A percentile compares a stretch with the other conserved stretches of the same genome.
phyloP scores from a whole-genome alignment of 2,113 vertebrate species.

The Protobothrops mucrosquamatus region DNA sequence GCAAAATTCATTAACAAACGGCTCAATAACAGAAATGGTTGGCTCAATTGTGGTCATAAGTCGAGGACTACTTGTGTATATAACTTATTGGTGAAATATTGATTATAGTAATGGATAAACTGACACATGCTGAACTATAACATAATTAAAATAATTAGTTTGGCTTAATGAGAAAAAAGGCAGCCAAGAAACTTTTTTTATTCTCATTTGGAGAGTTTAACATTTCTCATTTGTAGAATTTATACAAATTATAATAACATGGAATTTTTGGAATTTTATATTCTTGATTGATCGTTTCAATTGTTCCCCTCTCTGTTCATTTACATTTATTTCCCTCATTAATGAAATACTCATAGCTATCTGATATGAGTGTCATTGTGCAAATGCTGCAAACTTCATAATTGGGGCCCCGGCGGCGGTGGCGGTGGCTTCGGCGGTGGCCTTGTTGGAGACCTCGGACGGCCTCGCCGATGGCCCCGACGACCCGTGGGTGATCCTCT shows the following conservation, averaged over 20 bases:
- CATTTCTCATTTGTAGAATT: background rate
- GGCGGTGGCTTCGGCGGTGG: too few species aligned
- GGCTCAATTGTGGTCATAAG: background rate
- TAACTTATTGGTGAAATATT: too few species aligned
- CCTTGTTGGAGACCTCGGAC: too few species aligned
- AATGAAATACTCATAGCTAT: background rate
- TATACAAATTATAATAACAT: background rate
- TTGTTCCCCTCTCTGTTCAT: background rate
- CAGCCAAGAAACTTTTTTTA: background rate
- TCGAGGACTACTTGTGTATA: background rate
- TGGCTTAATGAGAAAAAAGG: background rate
- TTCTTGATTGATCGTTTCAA: background rate
- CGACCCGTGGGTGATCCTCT: too few species aligned
- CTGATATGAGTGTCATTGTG: background rate
- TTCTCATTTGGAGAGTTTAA: background rate
- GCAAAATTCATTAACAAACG: background rate
- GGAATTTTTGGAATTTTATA: background rate
- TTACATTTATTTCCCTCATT: background rate
- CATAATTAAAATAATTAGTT: slow-evolving; percentile 5
- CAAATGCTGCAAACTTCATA: background rate
- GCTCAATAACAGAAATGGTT: background rate
- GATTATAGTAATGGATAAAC: too few species aligned
- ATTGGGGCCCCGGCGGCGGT: too few species aligned
- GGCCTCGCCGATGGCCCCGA: too few species aligned
- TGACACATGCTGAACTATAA: background rate